A percentile compares a stretch with the other conserved stretches of the same genome.
phyloP scores from a whole-genome alignment of 2,888 invertebrate genomes.

The Silvanus unidentatus region DNA sequence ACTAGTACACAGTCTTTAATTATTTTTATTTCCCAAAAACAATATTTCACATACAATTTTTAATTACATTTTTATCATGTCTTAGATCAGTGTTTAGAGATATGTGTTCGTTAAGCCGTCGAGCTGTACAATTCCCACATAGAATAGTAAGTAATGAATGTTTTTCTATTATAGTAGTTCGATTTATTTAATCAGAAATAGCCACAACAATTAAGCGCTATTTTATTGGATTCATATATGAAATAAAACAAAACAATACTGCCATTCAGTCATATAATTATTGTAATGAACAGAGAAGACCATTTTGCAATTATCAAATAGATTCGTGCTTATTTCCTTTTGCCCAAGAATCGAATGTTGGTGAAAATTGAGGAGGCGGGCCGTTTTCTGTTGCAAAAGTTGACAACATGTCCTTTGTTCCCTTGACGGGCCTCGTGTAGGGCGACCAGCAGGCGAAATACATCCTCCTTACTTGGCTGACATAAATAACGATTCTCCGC shows the following conservation, averaged over 20 bases:
- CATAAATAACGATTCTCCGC: constrained; percentile 56
- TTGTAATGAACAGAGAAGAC: constrained; percentile 17
- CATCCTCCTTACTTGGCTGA: constrained; percentile 58
- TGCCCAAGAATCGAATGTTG: constrained; percentile 58
- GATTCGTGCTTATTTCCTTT: constrained; percentile 28
- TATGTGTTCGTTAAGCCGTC: too few relatives aligned
- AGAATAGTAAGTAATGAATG: too few relatives aligned
- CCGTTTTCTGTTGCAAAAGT: constrained; percentile 58
- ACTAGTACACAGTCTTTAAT: constrained; percentile 13
- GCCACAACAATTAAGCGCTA: too few relatives aligned
- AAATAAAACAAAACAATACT: too few relatives aligned
- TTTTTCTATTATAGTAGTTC: too few relatives aligned
- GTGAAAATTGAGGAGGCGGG: constrained; percentile 57
- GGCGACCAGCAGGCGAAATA: constrained; percentile 55
- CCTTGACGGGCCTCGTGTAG: constrained; percentile 57
- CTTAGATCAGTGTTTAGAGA: too few relatives aligned
- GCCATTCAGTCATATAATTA: constrained; percentile 14
- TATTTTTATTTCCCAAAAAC: constrained; percentile 7
- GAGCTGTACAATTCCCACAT: not conserved
- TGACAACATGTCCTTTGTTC: constrained; percentile 49
- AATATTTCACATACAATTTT: constrained; percentile 4
- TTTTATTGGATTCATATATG: too few relatives aligned
- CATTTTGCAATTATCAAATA: too few relatives aligned
- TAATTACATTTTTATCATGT: not conserved
- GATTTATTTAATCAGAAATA: too few relatives aligned